phyloP scores from a whole-genome alignment of 2,888 invertebrate species.

The Artemia sinica region DNA sequence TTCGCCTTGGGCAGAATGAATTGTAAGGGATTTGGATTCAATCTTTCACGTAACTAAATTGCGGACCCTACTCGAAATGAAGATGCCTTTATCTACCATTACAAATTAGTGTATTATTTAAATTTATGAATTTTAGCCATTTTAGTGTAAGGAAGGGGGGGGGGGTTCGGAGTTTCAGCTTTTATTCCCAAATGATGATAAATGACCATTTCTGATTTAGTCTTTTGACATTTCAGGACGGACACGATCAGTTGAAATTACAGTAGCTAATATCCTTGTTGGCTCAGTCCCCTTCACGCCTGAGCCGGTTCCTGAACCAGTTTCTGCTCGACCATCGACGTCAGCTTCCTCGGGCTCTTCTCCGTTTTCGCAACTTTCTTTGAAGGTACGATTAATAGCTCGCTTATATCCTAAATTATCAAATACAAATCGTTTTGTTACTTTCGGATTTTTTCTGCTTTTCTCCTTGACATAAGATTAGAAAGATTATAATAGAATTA shows the following conservation, averaged over 20 bases:
- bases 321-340: slow-evolving; percentile 18
- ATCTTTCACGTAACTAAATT: too few relatives aligned
- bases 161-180: too few relatives aligned
- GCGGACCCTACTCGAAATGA: too few relatives aligned
- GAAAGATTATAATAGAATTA: too few relatives aligned
- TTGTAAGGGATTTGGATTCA: too few relatives aligned
- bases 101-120: too few relatives aligned
- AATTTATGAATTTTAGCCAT: too few relatives aligned
- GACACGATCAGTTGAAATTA: slow-evolving; percentile 56
- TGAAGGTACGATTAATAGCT: background rate
- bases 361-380: slow-evolving; percentile 5
- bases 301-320: slow-evolving; percentile 29
- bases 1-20: too few relatives aligned
- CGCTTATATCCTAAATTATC: slow-evolving; percentile 22
- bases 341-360: slow-evolving; percentile 14
- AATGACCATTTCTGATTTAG: too few relatives aligned
- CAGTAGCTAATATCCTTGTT: slow-evolving; percentile 62
- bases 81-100: too few relatives aligned
- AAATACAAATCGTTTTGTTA: slow-evolving; percentile 24
- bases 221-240: slow-evolving; percentile 37
- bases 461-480: background rate
- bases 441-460: slow-evolving; percentile 4
- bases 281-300: slow-evolving; percentile 48
- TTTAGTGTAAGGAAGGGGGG: too few relatives aligned
- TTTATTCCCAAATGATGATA: too few relatives aligned